Evolutionary conservation across 2,888 invertebrate genomes (phyloP).

Genomic region (Acronicta aceris): DNA sequence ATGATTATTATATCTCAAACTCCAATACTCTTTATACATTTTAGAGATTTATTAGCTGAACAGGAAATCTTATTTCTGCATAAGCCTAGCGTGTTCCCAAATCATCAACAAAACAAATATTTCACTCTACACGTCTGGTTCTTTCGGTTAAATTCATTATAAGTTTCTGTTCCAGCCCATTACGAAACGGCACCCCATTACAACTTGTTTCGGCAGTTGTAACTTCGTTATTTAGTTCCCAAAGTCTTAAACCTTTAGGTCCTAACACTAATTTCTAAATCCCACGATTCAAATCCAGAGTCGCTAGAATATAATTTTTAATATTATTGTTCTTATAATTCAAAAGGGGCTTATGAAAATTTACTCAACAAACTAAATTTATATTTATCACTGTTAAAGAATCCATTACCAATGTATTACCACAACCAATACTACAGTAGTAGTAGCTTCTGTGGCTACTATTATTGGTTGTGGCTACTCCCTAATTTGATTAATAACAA

Average conservation of each 20-base stretch:
- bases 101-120: slow-evolving; percentile 4
- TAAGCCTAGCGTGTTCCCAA: background rate
- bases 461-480: too few relatives aligned
- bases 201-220: slow-evolving; percentile 18
- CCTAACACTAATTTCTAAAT: slow-evolving; percentile 38
- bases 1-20: too few relatives aligned
- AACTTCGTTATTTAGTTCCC: slow-evolving; percentile 44
- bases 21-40: too few relatives aligned
- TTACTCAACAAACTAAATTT: slow-evolving; percentile 10
- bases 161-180: slow-evolving; percentile 33
- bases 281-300: slow-evolving; percentile 17
- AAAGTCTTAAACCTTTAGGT: slow-evolving; percentile 36
- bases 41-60: background rate
- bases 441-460: too few relatives aligned
- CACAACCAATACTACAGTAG: too few relatives aligned
- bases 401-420: too few relatives aligned
- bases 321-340: slow-evolving; percentile 4
- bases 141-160: slow-evolving; percentile 26
- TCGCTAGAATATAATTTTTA: background rate
- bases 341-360: slow-evolving; percentile 2
- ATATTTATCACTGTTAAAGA: background rate
- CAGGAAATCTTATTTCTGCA: background rate
- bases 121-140: background rate
- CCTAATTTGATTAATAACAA: too few relatives aligned
- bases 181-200: slow-evolving; percentile 7